Base-by-base conservation (phyloP, 2,888 invertebrate species). In the Eristalinus sepulchralis region DNA sequence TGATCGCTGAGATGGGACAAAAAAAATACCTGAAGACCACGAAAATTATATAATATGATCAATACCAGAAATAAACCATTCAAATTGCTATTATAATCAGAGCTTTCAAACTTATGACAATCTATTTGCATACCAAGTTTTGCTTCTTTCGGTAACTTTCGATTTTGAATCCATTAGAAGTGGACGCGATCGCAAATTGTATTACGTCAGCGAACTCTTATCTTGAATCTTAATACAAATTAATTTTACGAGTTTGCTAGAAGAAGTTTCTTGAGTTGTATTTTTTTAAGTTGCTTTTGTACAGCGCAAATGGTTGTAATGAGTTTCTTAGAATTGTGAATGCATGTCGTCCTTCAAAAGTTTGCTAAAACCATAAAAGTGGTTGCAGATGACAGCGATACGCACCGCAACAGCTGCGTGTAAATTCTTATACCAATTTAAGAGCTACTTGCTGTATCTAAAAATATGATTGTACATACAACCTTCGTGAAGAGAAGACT, bases 291-390 rank as follows among this genome's bases (percentile, higher is more conserved):
- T n/a, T n/a, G n/a, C n/a, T n/a, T 22, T 33, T 64, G 20, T 24
- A 60, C 27, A 73, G 24, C 17, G n/a, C 8, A 47, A 2, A 17
- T 47, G 47, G 17, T 47, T 17, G 47, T 47, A 47, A 47, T 17
- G 47, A 11, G 66, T 71, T 55, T 66, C 5, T 5, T 17, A 27
- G 17, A 72, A 62, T 39, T 63, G 71, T 57, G 67, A 53, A 31
- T 57, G 59, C 71, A 72, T 10, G 81, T 33, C 77, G 84, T 77
- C 84, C 84, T 85, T 81, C 81, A 60, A 68, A 63, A 59, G 47
- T 57, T 17, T 47, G n/a, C 47, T 22, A 81, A 77, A 85, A 67
- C 81, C 84, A 81, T 84, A 85, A 71, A 59, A 5, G 67, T 20
- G 4, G 34, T 73, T 68, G 31, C 57, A 36, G 24, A 70, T 63